Evolutionary conservation across 30 jellyfish, hydroid and myxozoan species (phyloP), one percentile per base, ranked within the genome.

Genomic region (Rhopilema esculentum): DNA sequence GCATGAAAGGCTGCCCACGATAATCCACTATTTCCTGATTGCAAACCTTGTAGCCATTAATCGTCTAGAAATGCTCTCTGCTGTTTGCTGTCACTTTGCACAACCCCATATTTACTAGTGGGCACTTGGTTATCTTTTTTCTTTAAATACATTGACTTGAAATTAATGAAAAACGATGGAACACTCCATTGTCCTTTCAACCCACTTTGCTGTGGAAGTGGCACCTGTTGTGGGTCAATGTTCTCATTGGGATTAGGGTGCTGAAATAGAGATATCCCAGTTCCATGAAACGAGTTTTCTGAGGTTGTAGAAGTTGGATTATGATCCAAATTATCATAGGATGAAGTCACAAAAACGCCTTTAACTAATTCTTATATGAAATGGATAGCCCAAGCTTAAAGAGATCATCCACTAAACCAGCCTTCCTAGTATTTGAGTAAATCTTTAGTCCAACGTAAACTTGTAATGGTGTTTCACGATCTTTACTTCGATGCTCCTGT

Each of bases 251-350:
- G 68, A 84, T 73, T 89, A 30, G 88, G 89, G 64, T 84, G 93
- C 89, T 84, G 89, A 52, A 70, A 84, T 25, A 84, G 33, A 23
- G 91, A 82, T 31, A 72, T 69, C 52, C 93, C 93, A 8, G 88
- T 84, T 51, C 93, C 93, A 61, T 84, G 93, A 57, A 84, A 84
- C 20, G 88, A 67, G 48, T 84, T 89, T 61, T 84, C 57, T 16
- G 88, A 81, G 74, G 67, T 4, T 57, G 74, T 69, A 30, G 88
- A 69, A 63, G 81, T 57, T 61, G 89, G 89, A 63, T 79, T 49
- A 64, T 79, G 89, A 81, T 64, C 89, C 69, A 79, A 31, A 82
- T 82, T 82, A 50, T 82, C 91, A 51, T 51, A 64, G 17, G 91
- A 57, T 66, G 91, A 32, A n/a, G 91, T 82, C 18, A 87, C 70